Evolutionary conservation across 2,888 invertebrate species (phyloP).

Genomic region (Ectobius pallidus): DNA sequence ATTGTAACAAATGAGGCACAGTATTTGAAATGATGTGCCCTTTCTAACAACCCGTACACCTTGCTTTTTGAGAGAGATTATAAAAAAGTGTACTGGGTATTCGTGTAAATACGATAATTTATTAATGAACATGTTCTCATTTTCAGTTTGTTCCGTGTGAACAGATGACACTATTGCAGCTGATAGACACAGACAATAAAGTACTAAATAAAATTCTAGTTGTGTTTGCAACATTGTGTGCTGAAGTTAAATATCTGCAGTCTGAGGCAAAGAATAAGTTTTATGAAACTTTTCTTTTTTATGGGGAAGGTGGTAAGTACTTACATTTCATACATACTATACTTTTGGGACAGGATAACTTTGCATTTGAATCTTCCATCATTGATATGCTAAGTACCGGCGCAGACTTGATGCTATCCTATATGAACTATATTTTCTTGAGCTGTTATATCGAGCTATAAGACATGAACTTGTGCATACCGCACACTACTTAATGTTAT

Average conservation of each 20-base stretch:
- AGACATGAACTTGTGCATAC: too few species aligned
- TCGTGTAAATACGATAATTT: neutral
- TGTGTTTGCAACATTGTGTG: conserved; percentile 78
- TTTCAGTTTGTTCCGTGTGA: conserved; percentile 62
- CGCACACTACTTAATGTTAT: too few species aligned
- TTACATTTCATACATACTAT: neutral
- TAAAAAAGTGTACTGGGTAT: neutral
- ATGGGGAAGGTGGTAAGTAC: conserved; percentile 64
- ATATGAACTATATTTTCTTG: too few species aligned
- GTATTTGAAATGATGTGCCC: too few species aligned
- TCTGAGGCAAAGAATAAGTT: conserved; percentile 66
- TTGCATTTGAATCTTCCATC: too few species aligned
- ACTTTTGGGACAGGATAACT: too few species aligned
- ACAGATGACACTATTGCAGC: conserved; percentile 67
- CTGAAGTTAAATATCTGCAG: conserved; percentile 73
- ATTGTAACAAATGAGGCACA: too few species aligned
- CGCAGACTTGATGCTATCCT: too few species aligned
- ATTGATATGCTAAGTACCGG: too few species aligned
- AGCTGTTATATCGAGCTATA: too few species aligned
- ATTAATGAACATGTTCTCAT: neutral
- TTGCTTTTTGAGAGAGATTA: neutral
- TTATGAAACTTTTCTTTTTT: conserved; percentile 67
- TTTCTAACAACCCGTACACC: too few species aligned
- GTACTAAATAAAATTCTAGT: conserved; percentile 78
- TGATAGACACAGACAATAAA: conserved; percentile 84